Evolutionary conservation across 2,113 vertebrate species (phyloP).

Genomic region (Anhinga rufa): DNA sequence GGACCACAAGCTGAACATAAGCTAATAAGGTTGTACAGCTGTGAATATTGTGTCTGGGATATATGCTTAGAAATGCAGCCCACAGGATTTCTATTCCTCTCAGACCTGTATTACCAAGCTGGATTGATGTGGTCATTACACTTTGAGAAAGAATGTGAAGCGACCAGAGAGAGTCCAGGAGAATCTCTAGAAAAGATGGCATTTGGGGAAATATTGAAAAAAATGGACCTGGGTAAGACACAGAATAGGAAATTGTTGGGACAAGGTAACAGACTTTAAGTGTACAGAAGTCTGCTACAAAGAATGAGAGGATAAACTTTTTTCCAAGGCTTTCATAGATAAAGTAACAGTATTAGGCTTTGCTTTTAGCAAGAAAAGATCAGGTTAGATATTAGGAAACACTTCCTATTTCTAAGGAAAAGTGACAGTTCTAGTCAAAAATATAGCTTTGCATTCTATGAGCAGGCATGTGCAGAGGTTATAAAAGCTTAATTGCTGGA

Average conservation of each 20-base stretch:
- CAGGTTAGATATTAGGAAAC: neutral
- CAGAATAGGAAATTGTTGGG: neutral
- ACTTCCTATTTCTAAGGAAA: neutral
- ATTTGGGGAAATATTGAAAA: neutral
- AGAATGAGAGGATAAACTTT: neutral
- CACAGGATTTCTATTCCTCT: neutral
- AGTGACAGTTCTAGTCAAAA: neutral
- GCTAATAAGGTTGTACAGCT: neutral
- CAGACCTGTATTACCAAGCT: neutral
- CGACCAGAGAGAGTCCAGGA: neutral
- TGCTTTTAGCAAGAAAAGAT: neutral
- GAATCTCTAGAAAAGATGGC: neutral
- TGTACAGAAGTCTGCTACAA: neutral
- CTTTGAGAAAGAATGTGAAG: neutral
- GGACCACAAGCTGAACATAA: neutral
- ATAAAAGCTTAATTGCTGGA: constrained; percentile 38
- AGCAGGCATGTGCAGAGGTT: neutral
- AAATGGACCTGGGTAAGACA: neutral
- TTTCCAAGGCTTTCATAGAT: neutral
- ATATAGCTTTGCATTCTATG: neutral
- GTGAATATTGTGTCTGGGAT: neutral
- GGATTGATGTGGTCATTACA: neutral
- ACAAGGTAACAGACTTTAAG: neutral
- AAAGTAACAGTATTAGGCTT: neutral
- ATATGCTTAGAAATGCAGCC: neutral